Evolutionary conservation across 2,888 invertebrate genomes (phyloP), one percentile per base, ranked within the genome.

Genomic region (Stegana nigrithorax): DNA sequence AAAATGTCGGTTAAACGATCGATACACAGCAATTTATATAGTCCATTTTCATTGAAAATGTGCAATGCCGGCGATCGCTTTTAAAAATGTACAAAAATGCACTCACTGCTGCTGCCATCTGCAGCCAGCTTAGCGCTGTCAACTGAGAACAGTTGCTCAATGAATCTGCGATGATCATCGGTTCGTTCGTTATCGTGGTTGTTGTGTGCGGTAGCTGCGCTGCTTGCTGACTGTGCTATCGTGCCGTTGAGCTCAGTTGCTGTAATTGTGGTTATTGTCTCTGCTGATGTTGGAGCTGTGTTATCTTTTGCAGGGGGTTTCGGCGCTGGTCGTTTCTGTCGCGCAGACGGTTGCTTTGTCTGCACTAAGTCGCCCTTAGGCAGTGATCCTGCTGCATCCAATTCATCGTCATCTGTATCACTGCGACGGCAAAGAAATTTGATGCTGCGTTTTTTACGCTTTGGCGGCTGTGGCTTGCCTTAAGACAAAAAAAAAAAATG

Each of bases 301-400:
- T n/a, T n/a, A 59, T 65, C 8, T 55, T 29, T 58, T 39, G 53
- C 27, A 4, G 66, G 72, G 12, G 75, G 74, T 27, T 70, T 67
- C 4, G 74, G 75, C 51, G 74, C 74, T 5, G 63, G 58, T n/a
- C 71, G 72, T 39, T 77, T 77, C 29, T 71, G 63, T 32, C 65
- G 67, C 55, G 7, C 10, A 5, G 45, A 2, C 21, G 45, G 7
- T 45, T 19, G 42, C 60, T 39, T 39, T 59, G 59, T 53, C 50
- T 8, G 14, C 17, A 8, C 17, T 2, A n/a, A 39, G 14, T 4
- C n/a, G 14, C 17, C 23, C 23, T 47, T 21, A 10, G 14, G n/a
- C 7, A 42, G 17, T 42, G 42, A 7, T 42, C 8, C 60, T 59
- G 45, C 50, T 25, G 14, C 51, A 29, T 50, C 55, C n/a, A 7